A percentile compares a stretch with the other conserved stretches of the same genome.
These are phyloP conservation scores for Falcunculus frontatus DNA, from an alignment of 2,113 vertebrate genomes.

Conservation along the genomic window DNA sequence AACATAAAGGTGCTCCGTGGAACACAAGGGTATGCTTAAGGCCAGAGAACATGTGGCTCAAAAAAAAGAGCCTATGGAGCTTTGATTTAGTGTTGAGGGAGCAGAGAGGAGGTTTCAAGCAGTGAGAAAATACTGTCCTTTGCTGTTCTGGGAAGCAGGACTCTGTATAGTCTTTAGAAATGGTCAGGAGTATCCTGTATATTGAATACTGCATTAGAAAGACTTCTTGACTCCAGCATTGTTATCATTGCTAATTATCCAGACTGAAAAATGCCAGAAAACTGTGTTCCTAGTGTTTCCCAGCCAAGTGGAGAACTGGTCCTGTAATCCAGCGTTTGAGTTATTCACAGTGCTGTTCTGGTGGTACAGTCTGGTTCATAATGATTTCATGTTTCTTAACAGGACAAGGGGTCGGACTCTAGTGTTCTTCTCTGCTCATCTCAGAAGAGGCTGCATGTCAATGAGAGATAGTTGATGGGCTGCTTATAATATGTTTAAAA, in stretches of 20 bases:
- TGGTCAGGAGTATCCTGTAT: neutral
- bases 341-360: neutral
- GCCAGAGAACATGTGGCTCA: neutral
- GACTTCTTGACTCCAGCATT: neutral
- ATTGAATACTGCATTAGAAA: neutral
- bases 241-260: neutral
- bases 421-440: neutral
- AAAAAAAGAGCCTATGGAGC: neutral
- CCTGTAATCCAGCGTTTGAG: neutral
- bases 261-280: neutral
- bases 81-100: neutral
- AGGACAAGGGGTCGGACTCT: neutral
- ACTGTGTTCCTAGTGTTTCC: neutral
- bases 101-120: neutral
- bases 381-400: neutral
- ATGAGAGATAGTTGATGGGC: neutral
- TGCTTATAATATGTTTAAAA: neutral
- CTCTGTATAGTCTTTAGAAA: neutral
- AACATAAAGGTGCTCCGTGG: neutral
- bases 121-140: neutral
- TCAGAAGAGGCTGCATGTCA: neutral
- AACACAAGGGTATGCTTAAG: neutral
- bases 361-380: neutral
- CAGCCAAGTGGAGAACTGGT: neutral
- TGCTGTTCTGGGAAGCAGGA: neutral